Evolutionary conservation across 2,113 vertebrate genomes (phyloP).

Genomic region (Lophochroa leadbeateri): DNA sequence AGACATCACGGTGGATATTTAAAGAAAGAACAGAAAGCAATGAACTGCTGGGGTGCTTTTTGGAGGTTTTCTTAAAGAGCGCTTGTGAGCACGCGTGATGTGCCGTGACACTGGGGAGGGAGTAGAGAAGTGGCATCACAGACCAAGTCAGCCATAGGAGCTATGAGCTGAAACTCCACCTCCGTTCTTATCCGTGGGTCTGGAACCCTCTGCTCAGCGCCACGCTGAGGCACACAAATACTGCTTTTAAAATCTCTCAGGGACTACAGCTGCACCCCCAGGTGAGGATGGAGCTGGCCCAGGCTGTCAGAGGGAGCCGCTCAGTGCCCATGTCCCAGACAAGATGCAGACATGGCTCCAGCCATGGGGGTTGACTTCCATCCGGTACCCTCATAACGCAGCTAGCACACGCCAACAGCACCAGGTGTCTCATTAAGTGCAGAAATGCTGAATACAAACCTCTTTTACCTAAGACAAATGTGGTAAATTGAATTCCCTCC

Average conservation of each 20-base stretch:
- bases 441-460: neutral
- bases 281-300: neutral
- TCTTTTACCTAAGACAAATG: neutral
- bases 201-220: neutral
- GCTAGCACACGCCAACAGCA: neutral
- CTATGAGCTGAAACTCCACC: neutral
- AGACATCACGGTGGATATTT: neutral
- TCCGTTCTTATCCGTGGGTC: neutral
- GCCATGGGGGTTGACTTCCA: neutral
- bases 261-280: neutral
- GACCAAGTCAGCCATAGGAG: neutral
- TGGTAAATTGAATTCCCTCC: neutral
- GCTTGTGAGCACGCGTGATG: neutral
- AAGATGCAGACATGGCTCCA: neutral
- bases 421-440: neutral
- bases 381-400: neutral
- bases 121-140: neutral
- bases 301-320: neutral
- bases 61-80: neutral
- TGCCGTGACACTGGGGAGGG: neutral
- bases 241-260: neutral
- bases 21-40: neutral
- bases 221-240: neutral
- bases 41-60: neutral
- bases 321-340: neutral